A percentile compares a stretch with the other conserved stretches of the same genome.
phyloP scores from a whole-genome alignment of 1,140 invertebrate species.

The Chionoecetes opilio region DNA sequence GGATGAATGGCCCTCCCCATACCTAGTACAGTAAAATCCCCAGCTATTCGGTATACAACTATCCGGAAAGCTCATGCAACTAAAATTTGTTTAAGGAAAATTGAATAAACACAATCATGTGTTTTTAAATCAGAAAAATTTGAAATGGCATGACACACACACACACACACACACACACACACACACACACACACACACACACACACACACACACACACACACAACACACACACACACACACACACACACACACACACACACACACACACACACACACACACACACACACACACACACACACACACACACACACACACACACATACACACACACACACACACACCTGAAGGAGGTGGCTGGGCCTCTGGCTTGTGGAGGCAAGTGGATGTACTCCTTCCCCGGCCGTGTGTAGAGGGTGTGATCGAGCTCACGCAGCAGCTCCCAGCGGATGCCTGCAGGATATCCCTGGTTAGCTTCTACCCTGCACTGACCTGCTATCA shows the following conservation, averaged over 20 bases:
- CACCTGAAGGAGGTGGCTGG: conserved; percentile 83
- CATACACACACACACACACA: conserved; percentile 80
- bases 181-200: not conserved
- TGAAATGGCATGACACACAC: no score
- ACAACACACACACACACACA: conserved; percentile 28
- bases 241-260: conserved; percentile 27
- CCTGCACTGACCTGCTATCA: no score
- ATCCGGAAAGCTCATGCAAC: no score
- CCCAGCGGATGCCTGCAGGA: conserved; percentile 84
- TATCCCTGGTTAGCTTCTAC: no score
- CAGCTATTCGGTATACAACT: no score
- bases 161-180: no score
- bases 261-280: conserved; percentile 25
- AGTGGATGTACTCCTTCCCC: conserved; percentile 83
- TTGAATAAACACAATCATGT: no score
- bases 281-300: conserved; percentile 27
- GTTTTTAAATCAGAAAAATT: no score
- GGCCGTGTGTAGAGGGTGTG: conserved; percentile 82
- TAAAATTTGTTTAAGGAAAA: no score
- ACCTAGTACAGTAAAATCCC: no score
- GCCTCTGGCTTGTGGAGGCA: conserved; percentile 83
- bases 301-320: conserved; percentile 27
- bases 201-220: conserved; percentile 25
- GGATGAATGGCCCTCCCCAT: no score
- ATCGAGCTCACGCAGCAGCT: conserved; percentile 83